These are phyloP conservation scores for Drosophila ironensis DNA, from an alignment of 1,140 invertebrate species.

Conservation along the genomic window DNA sequence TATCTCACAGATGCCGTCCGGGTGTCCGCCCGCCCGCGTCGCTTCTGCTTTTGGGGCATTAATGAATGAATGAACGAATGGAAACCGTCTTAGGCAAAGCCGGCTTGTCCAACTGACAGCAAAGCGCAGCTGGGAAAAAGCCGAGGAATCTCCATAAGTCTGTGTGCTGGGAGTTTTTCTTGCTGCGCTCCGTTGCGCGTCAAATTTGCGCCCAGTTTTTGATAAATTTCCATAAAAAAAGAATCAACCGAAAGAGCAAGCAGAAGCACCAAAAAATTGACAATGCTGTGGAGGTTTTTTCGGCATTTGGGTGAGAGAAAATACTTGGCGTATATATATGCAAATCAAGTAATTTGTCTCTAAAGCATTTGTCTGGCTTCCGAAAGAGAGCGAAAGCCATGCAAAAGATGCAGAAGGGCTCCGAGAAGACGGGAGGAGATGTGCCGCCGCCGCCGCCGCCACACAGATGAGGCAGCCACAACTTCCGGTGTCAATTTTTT, in stretches of 20 bases:
- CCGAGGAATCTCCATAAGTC: not conserved
- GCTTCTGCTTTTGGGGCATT: conserved; percentile 49
- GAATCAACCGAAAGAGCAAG: conserved; percentile 37
- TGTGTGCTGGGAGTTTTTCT: conserved; percentile 5
- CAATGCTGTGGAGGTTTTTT: conserved; percentile 70
- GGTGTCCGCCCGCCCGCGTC: conserved; percentile 14
- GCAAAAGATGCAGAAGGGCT: conserved; percentile 7
- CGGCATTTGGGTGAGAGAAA: conserved; percentile 36
- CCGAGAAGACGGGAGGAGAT: conserved; percentile 10
- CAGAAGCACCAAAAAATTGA: conserved; percentile 54
- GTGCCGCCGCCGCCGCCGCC: too few species aligned
- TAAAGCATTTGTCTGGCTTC: conserved; percentile 53
- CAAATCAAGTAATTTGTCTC: conserved; percentile 79
- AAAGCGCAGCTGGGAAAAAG: conserved; percentile 26
- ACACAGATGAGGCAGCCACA: conserved; percentile 64
- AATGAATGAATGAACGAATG: conserved; percentile 77
- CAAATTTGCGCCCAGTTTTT: conserved; percentile 62
- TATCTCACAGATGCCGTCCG: conserved; percentile 47
- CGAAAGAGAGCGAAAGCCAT: conserved; percentile 22
- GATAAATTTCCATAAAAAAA: conserved; percentile 73
- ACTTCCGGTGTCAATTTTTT: conserved; percentile 73
- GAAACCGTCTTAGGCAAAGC: conserved; percentile 54
- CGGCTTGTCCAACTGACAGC: conserved; percentile 44
- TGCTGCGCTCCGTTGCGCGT: conserved; percentile 65
- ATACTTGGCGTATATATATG: conserved; percentile 46